Evolutionary conservation across 2,888 invertebrate genomes (phyloP).

Genomic region (Lepidonotus clava): DNA sequence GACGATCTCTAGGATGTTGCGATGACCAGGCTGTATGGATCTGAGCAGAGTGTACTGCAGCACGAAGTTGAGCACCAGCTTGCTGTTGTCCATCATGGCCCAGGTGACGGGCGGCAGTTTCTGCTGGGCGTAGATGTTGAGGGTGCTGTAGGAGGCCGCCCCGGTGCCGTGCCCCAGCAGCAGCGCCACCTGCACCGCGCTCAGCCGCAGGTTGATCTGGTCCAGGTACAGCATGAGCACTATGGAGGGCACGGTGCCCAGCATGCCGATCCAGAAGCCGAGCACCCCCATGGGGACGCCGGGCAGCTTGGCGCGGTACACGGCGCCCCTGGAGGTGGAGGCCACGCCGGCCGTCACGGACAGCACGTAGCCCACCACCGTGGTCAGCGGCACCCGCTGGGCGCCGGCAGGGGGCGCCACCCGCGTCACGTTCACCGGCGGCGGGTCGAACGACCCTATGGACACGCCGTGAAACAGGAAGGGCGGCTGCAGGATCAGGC

Average conservation of each 20-base stretch:
- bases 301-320: not conserved
- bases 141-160: not conserved
- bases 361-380: not conserved
- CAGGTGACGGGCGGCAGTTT: slow-evolving; percentile 14
- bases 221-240: not conserved
- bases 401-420: too few species aligned
- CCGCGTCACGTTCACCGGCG: too few species aligned
- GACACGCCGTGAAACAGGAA: not conserved
- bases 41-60: slow-evolving; percentile 12
- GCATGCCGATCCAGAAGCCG: not conserved
- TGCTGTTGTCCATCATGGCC: slow-evolving; percentile 29
- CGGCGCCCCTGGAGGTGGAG: not conserved
- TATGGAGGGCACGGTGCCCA: not conserved
- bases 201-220: not conserved
- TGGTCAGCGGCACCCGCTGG: too few species aligned
- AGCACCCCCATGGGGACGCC: not conserved
- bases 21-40: not conserved
- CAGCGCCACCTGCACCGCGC: not conserved
- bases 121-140: slow-evolving; percentile 18
- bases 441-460: not conserved
- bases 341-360: not conserved
- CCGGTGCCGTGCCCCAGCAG: not conserved
- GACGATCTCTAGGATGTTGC: not conserved
- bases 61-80: not conserved
- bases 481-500: not conserved